Conservation (phyloP, 2,888 invertebrate genomes). For the Perizoma affinitatum region DNA sequence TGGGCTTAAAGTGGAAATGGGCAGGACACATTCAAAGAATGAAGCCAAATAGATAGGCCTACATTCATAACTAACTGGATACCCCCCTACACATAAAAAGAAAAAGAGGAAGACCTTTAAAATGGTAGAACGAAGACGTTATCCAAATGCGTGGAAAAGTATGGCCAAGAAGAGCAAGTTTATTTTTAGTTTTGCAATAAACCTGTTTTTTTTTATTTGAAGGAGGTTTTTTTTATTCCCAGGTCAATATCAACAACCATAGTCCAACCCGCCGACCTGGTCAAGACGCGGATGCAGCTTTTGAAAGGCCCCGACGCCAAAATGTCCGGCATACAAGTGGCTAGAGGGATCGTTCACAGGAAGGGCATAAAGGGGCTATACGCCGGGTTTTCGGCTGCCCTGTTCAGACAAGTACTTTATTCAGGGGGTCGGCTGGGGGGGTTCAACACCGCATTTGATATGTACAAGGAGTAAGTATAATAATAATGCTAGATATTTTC, state of each 20-base stretch:
- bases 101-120: too few species aligned
- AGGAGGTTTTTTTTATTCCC: too few species aligned
- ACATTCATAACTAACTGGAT: too few species aligned
- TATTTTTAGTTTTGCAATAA: too few species aligned
- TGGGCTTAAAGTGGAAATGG: too few species aligned
- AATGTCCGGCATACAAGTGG: slow-evolving; percentile 20
- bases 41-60: too few species aligned
- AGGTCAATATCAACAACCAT: slow-evolving; percentile 43
- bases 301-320: slow-evolving; percentile 67
- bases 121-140: too few species aligned
- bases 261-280: slow-evolving; percentile 35
- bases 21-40: too few species aligned
- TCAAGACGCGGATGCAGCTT: slow-evolving; percentile 54
- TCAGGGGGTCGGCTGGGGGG: slow-evolving; percentile 96
- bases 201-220: too few species aligned
- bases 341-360: slow-evolving; percentile 88
- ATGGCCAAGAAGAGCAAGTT: too few species aligned
- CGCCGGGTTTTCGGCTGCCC: slow-evolving; percentile 93
- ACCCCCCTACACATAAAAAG: too few species aligned
- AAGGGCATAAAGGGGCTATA: slow-evolving; percentile 94
- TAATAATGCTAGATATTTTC: neutral
- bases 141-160: too few species aligned
- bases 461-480: slow-evolving; percentile 75
- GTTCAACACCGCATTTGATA: slow-evolving; percentile 93
- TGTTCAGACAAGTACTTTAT: slow-evolving; percentile 96